Percentiles rank a stretch among this genome's conserved stretches.
Evolutionary conservation across 2,113 vertebrate genomes (phyloP).

Genomic region (Callaeas wilsoni): DNA sequence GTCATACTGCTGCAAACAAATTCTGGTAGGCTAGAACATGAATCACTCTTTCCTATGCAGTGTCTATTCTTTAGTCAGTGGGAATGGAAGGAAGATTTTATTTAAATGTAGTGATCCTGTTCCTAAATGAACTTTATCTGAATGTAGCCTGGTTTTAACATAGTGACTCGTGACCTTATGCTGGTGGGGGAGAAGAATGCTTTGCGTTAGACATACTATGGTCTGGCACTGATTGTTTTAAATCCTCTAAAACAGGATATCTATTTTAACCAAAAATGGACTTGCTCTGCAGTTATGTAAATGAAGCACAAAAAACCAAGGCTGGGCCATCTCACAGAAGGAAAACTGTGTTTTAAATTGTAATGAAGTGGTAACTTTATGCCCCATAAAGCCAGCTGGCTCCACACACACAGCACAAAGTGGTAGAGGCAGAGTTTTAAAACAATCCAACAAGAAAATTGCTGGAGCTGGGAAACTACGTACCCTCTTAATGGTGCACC

Average conservation of each 20-base stretch:
- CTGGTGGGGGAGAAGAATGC: background rate
- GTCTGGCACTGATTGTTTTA: background rate
- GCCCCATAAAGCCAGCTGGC: background rate
- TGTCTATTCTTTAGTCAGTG: background rate
- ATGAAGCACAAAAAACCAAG: background rate
- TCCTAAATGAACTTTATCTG: background rate
- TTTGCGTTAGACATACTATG: background rate
- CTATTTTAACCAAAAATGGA: background rate
- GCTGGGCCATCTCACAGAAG: background rate
- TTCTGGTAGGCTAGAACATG: background rate
- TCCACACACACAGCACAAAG: background rate
- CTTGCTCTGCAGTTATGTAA: background rate
- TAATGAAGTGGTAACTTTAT: background rate
- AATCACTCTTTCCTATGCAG: background rate
- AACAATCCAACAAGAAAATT: background rate
- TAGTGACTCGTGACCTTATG: background rate
- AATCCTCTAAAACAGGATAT: background rate
- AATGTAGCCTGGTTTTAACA: background rate
- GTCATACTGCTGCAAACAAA: background rate
- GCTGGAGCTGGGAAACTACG: background rate
- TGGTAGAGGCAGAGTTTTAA: background rate
- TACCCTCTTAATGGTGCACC: background rate
- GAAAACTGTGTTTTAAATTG: slow-evolving; percentile 23
- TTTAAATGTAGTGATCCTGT: background rate
- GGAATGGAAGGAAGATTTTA: background rate